Evolutionary conservation across 2,113 vertebrate genomes (phyloP).

Genomic region (Rissa tridactyla): DNA sequence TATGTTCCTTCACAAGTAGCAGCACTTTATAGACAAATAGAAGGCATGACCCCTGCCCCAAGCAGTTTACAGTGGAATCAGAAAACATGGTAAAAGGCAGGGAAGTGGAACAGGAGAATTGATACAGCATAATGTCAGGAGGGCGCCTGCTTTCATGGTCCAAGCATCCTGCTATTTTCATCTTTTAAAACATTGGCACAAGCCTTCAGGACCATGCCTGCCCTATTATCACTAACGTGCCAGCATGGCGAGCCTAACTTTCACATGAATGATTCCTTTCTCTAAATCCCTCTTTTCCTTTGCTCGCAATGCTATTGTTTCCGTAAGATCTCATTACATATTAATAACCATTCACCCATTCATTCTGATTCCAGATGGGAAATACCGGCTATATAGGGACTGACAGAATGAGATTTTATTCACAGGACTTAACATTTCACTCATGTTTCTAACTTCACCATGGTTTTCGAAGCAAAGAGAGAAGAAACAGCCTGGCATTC

Average conservation of each 20-base stretch:
- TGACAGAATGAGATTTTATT: not conserved
- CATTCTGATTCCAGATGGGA: not conserved
- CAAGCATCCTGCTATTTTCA: not conserved
- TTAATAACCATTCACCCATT: constrained; percentile 21
- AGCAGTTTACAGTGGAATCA: not conserved
- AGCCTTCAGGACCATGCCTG: not conserved
- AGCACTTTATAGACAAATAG: not conserved
- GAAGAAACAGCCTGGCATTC: not conserved
- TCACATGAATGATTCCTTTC: not conserved
- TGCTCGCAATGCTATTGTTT: not conserved
- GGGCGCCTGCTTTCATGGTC: not conserved
- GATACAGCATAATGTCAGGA: not conserved
- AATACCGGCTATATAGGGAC: not conserved
- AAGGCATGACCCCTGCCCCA: not conserved
- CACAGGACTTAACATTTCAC: not conserved
- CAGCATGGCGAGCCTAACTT: not conserved
- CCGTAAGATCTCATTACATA: not conserved
- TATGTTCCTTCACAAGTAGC: not conserved
- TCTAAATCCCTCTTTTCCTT: not conserved
- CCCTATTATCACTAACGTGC: not conserved
- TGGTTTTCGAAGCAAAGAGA: not conserved
- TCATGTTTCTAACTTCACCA: not conserved
- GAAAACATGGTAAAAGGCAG: not conserved
- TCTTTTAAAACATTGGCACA: not conserved
- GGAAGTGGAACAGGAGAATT: not conserved